A percentile compares a stretch with the other conserved stretches of the same genome.
phyloP scores from a whole-genome alignment of 2,888 invertebrate species.

The Melinaea marsaeus region DNA sequence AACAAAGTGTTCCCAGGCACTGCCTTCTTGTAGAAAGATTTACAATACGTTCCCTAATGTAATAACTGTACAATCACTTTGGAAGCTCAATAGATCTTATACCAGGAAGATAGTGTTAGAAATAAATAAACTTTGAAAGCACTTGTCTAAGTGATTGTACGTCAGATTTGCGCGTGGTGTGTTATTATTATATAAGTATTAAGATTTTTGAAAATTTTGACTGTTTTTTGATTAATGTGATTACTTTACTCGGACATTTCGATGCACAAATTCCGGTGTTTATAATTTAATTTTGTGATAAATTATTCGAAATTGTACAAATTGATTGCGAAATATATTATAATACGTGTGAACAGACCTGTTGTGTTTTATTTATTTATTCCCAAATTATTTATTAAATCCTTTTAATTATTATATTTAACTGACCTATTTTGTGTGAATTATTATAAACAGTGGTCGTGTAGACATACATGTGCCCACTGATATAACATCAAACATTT shows the following conservation, averaged over 20 bases:
- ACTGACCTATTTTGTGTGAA: no score
- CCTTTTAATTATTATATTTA: no score
- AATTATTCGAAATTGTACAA: background rate
- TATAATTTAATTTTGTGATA: background rate
- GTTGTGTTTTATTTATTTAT: background rate
- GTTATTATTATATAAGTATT: no score
- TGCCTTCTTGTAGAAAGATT: conserved; percentile 41
- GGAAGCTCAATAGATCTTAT: conserved; percentile 6
- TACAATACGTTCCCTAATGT: conserved; percentile 29
- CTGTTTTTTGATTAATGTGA: background rate
- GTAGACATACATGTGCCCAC: no score
- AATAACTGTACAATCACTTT: conserved; percentile 14
- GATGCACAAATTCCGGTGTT: background rate
- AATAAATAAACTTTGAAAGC: background rate
- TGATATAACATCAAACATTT: no score
- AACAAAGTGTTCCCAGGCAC: conserved; percentile 44
- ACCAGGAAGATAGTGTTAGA: background rate
- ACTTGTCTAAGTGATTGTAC: no score
- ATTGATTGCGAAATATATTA: background rate
- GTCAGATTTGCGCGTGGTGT: no score
- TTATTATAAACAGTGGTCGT: no score
- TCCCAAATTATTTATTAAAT: background rate
- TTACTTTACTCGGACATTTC: background rate
- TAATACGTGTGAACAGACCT: background rate
- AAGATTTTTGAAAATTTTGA: background rate